phyloP scores from a whole-genome alignment of 2,888 invertebrate genomes.

The Nemotelus pantherinus region DNA sequence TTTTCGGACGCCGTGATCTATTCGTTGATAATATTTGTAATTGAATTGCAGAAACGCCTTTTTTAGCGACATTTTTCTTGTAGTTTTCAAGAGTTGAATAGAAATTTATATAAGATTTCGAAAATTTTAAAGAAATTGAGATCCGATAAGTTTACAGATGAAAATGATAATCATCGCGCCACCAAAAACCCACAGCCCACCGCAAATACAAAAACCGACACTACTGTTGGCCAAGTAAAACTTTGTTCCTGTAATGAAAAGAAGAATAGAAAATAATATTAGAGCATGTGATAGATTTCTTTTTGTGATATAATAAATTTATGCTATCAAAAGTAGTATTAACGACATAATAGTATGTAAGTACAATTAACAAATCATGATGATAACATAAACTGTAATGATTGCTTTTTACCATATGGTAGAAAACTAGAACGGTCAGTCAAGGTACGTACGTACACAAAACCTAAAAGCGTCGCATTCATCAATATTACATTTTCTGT shows the following conservation, averaged over 20 bases:
- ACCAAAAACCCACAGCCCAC: constrained; percentile 65
- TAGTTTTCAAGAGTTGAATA: background rate
- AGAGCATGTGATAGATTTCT: too few relatives aligned
- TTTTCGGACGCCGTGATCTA: background rate
- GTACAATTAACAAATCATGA: too few relatives aligned
- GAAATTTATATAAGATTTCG: constrained; percentile 6
- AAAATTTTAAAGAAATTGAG: constrained; percentile 19
- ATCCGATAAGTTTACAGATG: constrained; percentile 17
- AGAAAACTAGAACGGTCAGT: too few relatives aligned
- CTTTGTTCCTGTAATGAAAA: constrained; percentile 59
- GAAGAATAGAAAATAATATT: constrained; percentile 27
- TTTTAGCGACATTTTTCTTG: background rate
- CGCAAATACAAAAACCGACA: constrained; percentile 64
- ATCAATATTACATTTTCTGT: too few relatives aligned
- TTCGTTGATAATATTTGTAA: background rate
- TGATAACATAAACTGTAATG: too few relatives aligned
- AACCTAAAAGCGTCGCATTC: too few relatives aligned
- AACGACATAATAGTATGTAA: too few relatives aligned
- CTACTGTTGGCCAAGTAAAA: constrained; percentile 65
- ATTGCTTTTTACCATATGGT: too few relatives aligned
- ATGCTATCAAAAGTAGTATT: too few relatives aligned
- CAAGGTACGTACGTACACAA: too few relatives aligned
- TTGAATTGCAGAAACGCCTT: background rate
- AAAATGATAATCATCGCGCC: constrained; percentile 61
- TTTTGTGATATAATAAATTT: too few relatives aligned